Conservation (phyloP, 2,797 vertebrate genomes). For the Tinamus major region DNA sequence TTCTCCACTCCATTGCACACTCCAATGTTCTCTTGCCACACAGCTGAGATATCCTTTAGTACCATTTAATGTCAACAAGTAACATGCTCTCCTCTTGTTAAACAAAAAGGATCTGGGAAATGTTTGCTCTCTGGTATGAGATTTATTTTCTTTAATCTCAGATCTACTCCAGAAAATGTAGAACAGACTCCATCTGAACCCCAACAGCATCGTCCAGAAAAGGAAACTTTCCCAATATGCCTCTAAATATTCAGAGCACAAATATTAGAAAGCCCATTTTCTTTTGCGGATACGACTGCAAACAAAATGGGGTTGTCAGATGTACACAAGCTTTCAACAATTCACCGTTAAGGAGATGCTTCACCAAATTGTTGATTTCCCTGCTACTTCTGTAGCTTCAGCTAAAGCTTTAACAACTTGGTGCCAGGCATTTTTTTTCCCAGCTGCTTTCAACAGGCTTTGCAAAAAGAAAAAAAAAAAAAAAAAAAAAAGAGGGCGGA, state of each 20-base stretch:
- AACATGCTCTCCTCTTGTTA: conserved; percentile 63
- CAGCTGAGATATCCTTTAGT: conserved; percentile 58
- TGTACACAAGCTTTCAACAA: conserved; percentile 40
- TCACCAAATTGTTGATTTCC: conserved; percentile 37
- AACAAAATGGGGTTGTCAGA: conserved; percentile 46
- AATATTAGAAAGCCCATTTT: conserved; percentile 62
- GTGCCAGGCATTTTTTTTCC: conserved; percentile 45
- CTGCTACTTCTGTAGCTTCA: conserved; percentile 55
- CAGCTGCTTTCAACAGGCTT: conserved; percentile 54
- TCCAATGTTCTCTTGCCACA: conserved; percentile 75
- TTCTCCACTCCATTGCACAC: conserved; percentile 71
- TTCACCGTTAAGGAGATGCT: conserved; percentile 38
- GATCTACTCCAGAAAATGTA: conserved; percentile 66
- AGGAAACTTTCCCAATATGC: conserved; percentile 43
- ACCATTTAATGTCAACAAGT: conserved; percentile 53
- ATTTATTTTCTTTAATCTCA: conserved; percentile 76
- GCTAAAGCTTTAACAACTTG: conserved; percentile 70
- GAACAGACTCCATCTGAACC: conserved; percentile 56
- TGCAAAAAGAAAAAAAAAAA: conserved; percentile 30
- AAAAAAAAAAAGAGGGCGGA: conserved; percentile 16
- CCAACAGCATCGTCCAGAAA: conserved; percentile 59
- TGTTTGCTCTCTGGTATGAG: conserved; percentile 64
- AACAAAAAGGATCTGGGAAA: conserved; percentile 69
- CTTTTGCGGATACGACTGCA: conserved; percentile 22
- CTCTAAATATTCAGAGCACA: conserved; percentile 57